Evolutionary conservation across 2,113 vertebrate species (phyloP), one percentile per base, ranked within the genome.

Genomic region (Oreochromis spilurus): DNA sequence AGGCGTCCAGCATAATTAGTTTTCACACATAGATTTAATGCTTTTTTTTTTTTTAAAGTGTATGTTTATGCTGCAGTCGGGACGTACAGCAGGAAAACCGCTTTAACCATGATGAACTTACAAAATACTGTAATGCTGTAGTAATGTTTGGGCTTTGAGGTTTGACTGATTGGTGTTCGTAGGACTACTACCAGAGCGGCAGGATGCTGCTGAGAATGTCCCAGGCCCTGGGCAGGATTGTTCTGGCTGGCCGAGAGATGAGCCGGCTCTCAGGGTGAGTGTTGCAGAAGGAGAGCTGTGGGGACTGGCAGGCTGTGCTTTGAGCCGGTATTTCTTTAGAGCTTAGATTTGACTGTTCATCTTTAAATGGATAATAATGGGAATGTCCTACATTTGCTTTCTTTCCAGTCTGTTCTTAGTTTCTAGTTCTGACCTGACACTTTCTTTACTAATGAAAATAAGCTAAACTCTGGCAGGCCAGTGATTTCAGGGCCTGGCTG

Each of bases 131-230:
- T 34, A 62, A 17, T 62, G 58, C 58, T 54, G 50, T n/a, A 57
- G 10, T 29, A 0, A 19, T 29, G 14, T 29, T 4, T 2, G 36
- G 19, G 1, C 13, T 67, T 43, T n/a, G 55, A 31, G 4, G 4
- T 48, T 9, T 31, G 26, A 34, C 6, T 38, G 9, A 62, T 14
- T 34, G 58, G 1, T 83, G 48, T 79, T 36, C 75, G 43, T 87
- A 99, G 98, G 98, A 99, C 96, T 99, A 99, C 93, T 99, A 99
- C 93, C 98, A 99, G 96, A 99, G 98, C 86, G 98, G 99, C 84
- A 97, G 99, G 89, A 99, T 99, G 99, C 95, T 99, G 21, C 96
- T 99, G 79, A 96, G 98, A 84, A 97, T 99, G 98, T 99, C 99
- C 79, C 98, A 99, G 88, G 98, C 98, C 78, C 94, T 99, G 91